phyloP scores from a whole-genome alignment of 1,140 invertebrate genomes.

The Hirudo medicinalis region DNA sequence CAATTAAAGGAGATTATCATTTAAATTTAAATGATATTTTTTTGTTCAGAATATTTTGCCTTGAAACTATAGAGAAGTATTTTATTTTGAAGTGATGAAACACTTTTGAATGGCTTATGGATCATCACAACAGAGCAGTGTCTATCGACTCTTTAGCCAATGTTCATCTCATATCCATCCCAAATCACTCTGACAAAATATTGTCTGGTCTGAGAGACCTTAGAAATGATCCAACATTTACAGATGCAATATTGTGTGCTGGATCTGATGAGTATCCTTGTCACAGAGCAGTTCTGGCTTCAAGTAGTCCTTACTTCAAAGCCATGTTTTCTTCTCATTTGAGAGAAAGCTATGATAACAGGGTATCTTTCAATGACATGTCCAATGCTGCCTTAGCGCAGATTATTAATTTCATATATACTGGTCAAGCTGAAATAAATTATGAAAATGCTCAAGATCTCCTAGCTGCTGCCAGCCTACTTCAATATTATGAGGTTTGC shows the following conservation, averaged over 20 bases:
- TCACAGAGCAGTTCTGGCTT: constrained; percentile 40
- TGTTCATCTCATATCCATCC: too few relatives aligned
- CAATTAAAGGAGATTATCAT: too few relatives aligned
- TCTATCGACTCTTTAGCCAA: too few relatives aligned
- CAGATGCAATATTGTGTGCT: constrained; percentile 37
- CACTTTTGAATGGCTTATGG: too few relatives aligned
- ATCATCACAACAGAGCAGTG: too few relatives aligned
- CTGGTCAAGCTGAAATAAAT: constrained; percentile 38
- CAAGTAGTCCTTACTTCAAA: constrained; percentile 42
- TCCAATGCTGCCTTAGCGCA: constrained; percentile 40
- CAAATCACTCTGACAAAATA: constrained; percentile 31
- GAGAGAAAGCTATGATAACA: constrained; percentile 35
- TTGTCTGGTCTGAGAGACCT: constrained; percentile 33
- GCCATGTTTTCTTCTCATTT: constrained; percentile 44
- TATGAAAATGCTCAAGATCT: constrained; percentile 41
- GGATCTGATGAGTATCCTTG: constrained; percentile 40
- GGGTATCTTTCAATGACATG: constrained; percentile 36
- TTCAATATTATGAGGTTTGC: constrained; percentile 37
- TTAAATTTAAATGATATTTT: too few relatives aligned
- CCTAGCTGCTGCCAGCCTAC: constrained; percentile 39
- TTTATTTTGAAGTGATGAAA: too few relatives aligned
- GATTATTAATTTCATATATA: constrained; percentile 42
- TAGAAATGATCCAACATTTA: constrained; percentile 30
- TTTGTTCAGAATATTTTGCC: too few relatives aligned
- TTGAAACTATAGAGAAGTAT: too few relatives aligned